Percentiles rank a stretch among this genome's conserved stretches.
These are phyloP conservation scores for Drosophila neotestacea DNA, from an alignment of 2,888 invertebrate genomes.

Conservation along the genomic window DNA sequence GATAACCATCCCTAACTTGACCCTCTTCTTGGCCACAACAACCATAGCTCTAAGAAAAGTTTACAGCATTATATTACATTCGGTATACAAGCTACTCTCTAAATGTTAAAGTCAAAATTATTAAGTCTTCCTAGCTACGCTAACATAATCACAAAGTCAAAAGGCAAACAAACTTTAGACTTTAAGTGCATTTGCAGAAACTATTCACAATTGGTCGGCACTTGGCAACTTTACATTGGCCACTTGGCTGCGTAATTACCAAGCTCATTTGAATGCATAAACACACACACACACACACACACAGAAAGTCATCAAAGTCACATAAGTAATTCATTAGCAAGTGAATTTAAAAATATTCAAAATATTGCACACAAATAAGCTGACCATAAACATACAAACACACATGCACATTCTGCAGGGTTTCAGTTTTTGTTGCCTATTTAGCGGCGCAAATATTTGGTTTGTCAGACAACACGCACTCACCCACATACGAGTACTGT, in stretches of 20 bases:
- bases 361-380: constrained; percentile 25
- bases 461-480: constrained; percentile 28
- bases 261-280: constrained; percentile 17
- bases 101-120: neutral
- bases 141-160: constrained; percentile 3
- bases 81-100: neutral
- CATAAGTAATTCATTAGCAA: constrained; percentile 57
- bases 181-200: constrained; percentile 24
- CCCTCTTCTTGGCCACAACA: too few relatives aligned
- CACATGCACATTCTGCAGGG: neutral
- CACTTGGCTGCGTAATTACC: constrained; percentile 24
- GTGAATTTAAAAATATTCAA: constrained; percentile 5
- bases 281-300: constrained; percentile 5
- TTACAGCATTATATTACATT: neutral
- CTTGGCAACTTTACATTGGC: constrained; percentile 37
- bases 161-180: constrained; percentile 9
- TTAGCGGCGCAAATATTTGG: constrained; percentile 63
- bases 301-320: constrained; percentile 57
- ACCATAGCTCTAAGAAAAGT: neutral
- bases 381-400: constrained; percentile 24
- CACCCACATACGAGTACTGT: neutral
- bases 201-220: constrained; percentile 9
- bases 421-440: constrained; percentile 59
- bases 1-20: too few relatives aligned
- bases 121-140: neutral